A percentile compares a stretch with the other conserved stretches of the same genome.
These are phyloP conservation scores for Oxyura jamaicensis DNA, from an alignment of 2,113 vertebrate genomes.

Conservation along the genomic window DNA sequence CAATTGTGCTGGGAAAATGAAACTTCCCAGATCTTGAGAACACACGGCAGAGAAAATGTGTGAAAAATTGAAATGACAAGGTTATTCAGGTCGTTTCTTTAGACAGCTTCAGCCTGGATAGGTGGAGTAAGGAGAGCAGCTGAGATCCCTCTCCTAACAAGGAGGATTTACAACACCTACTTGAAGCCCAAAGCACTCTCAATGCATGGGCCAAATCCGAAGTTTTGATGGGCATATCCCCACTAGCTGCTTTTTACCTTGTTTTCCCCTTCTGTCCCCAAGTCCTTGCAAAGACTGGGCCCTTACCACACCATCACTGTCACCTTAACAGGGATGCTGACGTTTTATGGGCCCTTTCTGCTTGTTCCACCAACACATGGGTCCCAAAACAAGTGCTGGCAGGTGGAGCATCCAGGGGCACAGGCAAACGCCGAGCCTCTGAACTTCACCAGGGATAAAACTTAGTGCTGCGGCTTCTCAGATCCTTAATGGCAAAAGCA, in stretches of 20 bases:
- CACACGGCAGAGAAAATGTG: neutral
- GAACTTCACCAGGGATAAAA: neutral
- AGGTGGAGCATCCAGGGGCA: neutral
- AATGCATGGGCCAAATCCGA: neutral
- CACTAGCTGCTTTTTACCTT: neutral
- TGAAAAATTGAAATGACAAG: slow-evolving; percentile 62
- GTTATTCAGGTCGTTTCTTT: slow-evolving; percentile 29
- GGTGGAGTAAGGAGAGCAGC: neutral
- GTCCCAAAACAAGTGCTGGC: neutral
- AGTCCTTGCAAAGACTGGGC: neutral
- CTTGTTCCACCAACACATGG: rapidly evolving
- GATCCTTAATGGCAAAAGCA: neutral
- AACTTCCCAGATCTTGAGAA: slow-evolving; percentile 16
- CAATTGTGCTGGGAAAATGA: slow-evolving; percentile 44
- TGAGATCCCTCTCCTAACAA: neutral
- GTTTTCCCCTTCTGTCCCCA: neutral
- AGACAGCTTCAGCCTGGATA: neutral
- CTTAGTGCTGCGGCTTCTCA: rapidly evolving
- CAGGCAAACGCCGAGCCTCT: neutral
- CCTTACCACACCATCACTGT: neutral
- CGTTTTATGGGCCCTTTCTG: neutral
- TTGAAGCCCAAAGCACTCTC: neutral
- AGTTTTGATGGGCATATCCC: rapidly evolving
- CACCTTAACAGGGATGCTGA: neutral
- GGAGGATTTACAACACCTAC: neutral